A percentile compares a stretch with the other conserved stretches of the same genome.
Conservation (phyloP, 37 sponge, comb jelly and placozoan genomes). For the Corticium candelabrum region DNA sequence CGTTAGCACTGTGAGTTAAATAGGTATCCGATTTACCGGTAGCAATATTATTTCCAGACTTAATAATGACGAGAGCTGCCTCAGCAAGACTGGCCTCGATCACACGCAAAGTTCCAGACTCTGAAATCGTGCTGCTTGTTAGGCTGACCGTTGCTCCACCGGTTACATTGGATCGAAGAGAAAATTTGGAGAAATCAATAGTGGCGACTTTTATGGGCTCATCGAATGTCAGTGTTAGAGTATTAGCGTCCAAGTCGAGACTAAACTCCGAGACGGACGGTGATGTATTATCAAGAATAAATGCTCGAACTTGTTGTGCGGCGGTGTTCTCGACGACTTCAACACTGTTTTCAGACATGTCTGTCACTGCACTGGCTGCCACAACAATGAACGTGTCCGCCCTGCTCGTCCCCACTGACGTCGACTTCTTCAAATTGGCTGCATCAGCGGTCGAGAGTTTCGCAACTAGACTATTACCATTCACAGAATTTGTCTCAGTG, state of each 20-base stretch:
- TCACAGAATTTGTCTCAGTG: not conserved
- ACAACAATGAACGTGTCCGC: constrained; percentile 51
- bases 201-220: constrained; percentile 35
- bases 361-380: constrained; percentile 26
- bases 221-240: constrained; percentile 57
- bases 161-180: constrained; percentile 15
- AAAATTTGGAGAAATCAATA: constrained; percentile 36
- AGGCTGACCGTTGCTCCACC: not conserved
- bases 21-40: not conserved
- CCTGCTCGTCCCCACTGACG: constrained; percentile 33
- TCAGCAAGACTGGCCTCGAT: constrained; percentile 16
- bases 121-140: not conserved
- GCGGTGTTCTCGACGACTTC: constrained; percentile 18
- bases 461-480: not conserved
- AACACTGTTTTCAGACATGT: constrained; percentile 51
- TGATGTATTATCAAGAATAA: constrained; percentile 30
- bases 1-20: not conserved
- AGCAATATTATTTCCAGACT: constrained; percentile 7
- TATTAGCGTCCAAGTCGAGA: constrained; percentile 40
- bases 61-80: not conserved
- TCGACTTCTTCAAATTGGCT: constrained; percentile 58
- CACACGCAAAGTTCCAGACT: constrained; percentile 15
- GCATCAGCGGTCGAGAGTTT: constrained; percentile 44
- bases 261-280: constrained; percentile 40
- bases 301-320: constrained; percentile 27